Conservation (phyloP, 2,888 invertebrate species). For the Ophion costatus region DNA sequence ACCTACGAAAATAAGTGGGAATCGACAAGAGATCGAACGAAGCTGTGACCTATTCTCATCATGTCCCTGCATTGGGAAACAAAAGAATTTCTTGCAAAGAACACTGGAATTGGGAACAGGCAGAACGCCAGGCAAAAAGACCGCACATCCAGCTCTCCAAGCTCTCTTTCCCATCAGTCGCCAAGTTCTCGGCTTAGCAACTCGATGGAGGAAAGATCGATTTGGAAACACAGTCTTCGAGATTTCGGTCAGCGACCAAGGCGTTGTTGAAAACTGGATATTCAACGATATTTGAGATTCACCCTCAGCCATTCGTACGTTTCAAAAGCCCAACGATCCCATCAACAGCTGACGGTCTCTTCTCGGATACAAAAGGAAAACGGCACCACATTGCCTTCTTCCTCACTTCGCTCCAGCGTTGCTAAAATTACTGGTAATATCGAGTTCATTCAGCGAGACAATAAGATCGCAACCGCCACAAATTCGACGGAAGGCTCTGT, state of each 20-base stretch:
- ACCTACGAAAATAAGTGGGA: too few relatives aligned
- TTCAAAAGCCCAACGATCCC: slow-evolving; percentile 1
- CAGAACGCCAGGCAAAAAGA: background rate
- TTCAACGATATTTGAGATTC: background rate
- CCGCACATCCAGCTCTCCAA: too few relatives aligned
- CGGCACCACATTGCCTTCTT: background rate
- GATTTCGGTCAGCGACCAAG: background rate
- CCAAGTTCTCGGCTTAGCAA: background rate
- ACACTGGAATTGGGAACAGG: background rate
- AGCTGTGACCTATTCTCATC: too few relatives aligned
- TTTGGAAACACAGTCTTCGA: background rate
- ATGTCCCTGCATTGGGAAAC: too few relatives aligned
- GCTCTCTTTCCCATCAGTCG: background rate
- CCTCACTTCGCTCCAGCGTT: background rate
- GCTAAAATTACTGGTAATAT: background rate
- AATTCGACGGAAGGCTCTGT: background rate
- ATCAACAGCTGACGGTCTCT: slow-evolving; percentile 13
- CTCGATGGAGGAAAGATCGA: background rate
- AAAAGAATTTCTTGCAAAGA: too few relatives aligned
- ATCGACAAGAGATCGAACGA: too few relatives aligned
- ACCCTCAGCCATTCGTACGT: slow-evolving; percentile 8
- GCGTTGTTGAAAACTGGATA: background rate
- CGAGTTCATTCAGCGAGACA: background rate
- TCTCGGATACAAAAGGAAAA: background rate
- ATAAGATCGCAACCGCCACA: background rate